Percentiles rank a stretch among this genome's conserved stretches.
phyloP scores from a whole-genome alignment of 2,113 vertebrate species.

The Conger conger region DNA sequence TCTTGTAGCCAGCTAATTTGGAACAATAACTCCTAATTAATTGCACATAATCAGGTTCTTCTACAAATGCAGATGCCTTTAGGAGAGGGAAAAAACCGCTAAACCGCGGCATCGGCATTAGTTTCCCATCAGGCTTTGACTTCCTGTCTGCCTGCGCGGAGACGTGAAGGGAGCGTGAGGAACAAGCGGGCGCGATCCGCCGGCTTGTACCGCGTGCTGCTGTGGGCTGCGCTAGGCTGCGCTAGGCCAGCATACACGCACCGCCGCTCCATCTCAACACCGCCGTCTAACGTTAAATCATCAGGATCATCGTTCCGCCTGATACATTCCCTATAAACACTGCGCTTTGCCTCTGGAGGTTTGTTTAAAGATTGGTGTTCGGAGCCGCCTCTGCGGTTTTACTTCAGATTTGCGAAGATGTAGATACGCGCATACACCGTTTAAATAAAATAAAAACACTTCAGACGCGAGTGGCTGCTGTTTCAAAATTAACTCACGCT shows the following conservation, averaged over 20 bases:
- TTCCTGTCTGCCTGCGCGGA: slow-evolving; percentile 66
- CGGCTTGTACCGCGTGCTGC: slow-evolving; percentile 57
- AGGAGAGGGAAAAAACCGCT: slow-evolving; percentile 72
- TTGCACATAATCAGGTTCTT: slow-evolving; percentile 88
- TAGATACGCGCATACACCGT: not conserved
- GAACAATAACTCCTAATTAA: slow-evolving; percentile 97
- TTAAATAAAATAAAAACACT: too few species aligned
- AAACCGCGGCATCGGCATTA: slow-evolving; percentile 17
- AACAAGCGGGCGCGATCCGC: slow-evolving; percentile 65
- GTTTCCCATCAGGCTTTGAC: slow-evolving; percentile 57
- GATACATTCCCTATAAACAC: not conserved
- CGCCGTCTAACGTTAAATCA: not conserved
- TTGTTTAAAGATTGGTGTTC: not conserved
- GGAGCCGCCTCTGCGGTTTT: not conserved
- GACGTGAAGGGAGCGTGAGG: slow-evolving; percentile 71
- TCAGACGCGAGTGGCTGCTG: not conserved
- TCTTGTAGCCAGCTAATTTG: slow-evolving; percentile 94
- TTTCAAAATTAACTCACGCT: not conserved
- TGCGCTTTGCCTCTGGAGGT: not conserved
- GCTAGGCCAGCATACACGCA: slow-evolving; percentile 55
- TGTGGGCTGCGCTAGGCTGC: slow-evolving; percentile 54
- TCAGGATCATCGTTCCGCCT: not conserved
- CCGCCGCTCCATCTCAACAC: not conserved
- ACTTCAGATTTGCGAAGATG: not conserved
- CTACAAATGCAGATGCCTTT: slow-evolving; percentile 73